A percentile compares a stretch with the other conserved stretches of the same genome.
phyloP scores from a whole-genome alignment of 2,797 vertebrate genomes.

The Sciurus carolinensis region DNA sequence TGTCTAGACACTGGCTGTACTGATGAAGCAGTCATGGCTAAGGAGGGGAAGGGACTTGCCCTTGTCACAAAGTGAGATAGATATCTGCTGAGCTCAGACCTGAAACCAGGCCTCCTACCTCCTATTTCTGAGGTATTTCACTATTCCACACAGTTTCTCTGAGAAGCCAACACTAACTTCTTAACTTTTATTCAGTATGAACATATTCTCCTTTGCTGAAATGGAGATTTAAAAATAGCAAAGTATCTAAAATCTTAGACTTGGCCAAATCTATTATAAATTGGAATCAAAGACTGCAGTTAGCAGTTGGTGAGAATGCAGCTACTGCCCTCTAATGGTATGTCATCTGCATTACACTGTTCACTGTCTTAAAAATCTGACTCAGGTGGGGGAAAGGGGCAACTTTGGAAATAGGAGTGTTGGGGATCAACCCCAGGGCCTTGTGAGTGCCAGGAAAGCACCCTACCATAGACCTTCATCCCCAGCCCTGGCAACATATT shows the following conservation, averaged over 20 bases:
- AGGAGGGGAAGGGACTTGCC: not conserved
- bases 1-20: not conserved
- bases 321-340: constrained; percentile 81
- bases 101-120: not conserved
- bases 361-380: not conserved
- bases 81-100: not conserved
- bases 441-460: not conserved
- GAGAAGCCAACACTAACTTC: not conserved
- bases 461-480: not conserved
- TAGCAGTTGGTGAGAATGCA: constrained; percentile 48
- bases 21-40: not conserved
- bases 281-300: not conserved
- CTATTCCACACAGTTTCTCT: not conserved
- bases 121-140: not conserved
- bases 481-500: not conserved
- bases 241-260: constrained; percentile 52
- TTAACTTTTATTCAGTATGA: not conserved
- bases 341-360: not conserved
- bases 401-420: not conserved
- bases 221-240: constrained; percentile 63
- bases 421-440: not conserved
- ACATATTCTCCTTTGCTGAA: constrained; percentile 27
- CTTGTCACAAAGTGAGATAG: not conserved
- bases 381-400: too few relatives aligned
- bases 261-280: constrained; percentile 5